Base-by-base conservation (phyloP, 2,113 vertebrate species). In the Ivindomyrus marchei region DNA sequence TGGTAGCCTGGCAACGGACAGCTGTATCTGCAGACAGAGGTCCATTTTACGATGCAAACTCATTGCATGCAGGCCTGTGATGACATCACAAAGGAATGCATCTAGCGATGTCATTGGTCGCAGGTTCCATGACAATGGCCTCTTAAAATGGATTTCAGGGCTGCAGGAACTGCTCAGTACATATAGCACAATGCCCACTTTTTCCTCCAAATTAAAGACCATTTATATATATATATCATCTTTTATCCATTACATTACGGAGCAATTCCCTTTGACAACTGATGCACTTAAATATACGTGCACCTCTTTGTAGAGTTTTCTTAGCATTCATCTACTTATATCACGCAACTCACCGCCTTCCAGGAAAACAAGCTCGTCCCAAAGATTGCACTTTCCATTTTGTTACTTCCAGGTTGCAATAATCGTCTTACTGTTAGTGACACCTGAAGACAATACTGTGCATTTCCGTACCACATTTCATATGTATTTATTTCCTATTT, bases 71-170 rank as follows among this genome's bases (percentile, higher is more conserved):
- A 93, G 92, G 92, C 94, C 93, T 93, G 93, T 53, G 93, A 95
- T 94, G 94, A 94, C 95, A 94, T 93, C 94, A 94, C 94, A 94
- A 92, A 94, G 94, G 91, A 93, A 94, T 94, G 94, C 94, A 94
- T 94, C 93, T 94, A 93, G 95, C 92, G 94, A 95, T 94, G 95
- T 93, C 94, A 95, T 94, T 92, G 84, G 90, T 90, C 92, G 92
- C 58, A 91, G 94, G 91, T 88, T 93, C 89, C 90, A 93, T 93
- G 39, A 90, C 93, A 91, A 90, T 91, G 91, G 89, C 91, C 90
- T 90, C 93, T 90, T 46, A 87, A 93, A 66, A 93, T 92, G 90
- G 89, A 92, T 91, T 91, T 92, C 90, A 91, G 85, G 47, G 91
- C 49, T 50, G 85, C 58, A 89, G 89, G 88, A 89, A 91, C 89